Base-by-base conservation (phyloP, 2,888 invertebrate species). In the Patella caerulea region DNA sequence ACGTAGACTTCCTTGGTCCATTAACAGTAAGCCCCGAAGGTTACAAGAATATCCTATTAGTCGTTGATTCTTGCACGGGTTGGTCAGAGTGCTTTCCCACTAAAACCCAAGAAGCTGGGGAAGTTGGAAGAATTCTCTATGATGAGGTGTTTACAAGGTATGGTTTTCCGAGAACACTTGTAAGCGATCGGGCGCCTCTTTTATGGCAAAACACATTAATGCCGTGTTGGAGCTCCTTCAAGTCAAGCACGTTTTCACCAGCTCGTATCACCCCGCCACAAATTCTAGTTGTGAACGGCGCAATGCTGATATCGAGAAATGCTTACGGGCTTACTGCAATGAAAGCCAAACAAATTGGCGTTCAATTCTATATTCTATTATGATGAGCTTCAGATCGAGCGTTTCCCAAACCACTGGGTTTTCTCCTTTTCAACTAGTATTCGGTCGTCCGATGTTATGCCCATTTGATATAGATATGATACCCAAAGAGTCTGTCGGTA, bases 151-250 rank as follows among this genome's bases (percentile, higher is more conserved):
- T 82, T 29, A 78, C 78, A 17, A 29, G 78, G 11, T 78, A 77
- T 72, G 81, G 78, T 1, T 65, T 73, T 24, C 78, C 78, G 0
- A 24, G 54, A 3, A 70, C 78, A 9, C 75, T 82, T 14, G 45
- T 81, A 14, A 81, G 77, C 24, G 81, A 82, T 53, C 75, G 74
- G 82, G 81, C 19, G 19, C 70, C 9, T 75, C 79, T 34, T 81
- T 82, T 53, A 71, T 81, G 59, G 79, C 81, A 3, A 71, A 74
- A 2, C n/a, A n/a, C n/a, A n/a, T n/a, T n/a, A n/a, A n/a, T n/a
- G n/a, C n/a, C n/a, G n/a, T n/a, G n/a, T n/a, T n/a, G n/a, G n/a
- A n/a, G n/a, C n/a, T n/a, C n/a, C n/a, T n/a, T n/a, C n/a, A n/a
- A n/a, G n/a, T n/a, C n/a, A n/a, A n/a, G n/a, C n/a, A n/a, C n/a